Percentiles rank a stretch among this genome's conserved stretches.
phyloP scores from a whole-genome alignment of 2,797 vertebrate species.

The Poecilia velifera region DNA sequence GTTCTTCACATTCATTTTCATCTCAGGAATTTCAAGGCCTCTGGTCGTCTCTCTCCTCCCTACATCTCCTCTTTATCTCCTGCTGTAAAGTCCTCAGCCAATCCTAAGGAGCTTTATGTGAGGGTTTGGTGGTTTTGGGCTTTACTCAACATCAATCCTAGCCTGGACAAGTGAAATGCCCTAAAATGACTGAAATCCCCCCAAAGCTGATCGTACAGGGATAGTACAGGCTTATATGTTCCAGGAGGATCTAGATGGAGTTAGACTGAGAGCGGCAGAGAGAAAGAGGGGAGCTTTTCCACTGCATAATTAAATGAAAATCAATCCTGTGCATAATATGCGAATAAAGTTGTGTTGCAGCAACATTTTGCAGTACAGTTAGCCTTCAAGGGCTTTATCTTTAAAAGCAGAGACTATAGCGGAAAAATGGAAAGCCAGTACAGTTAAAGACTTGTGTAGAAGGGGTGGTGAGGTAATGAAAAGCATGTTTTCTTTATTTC shows the following conservation, averaged over 20 bases:
- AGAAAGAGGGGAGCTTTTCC: background rate
- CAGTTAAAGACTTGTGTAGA: conserved; percentile 16
- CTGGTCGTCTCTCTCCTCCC: conserved; percentile 46
- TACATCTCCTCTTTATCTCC: conserved; percentile 20
- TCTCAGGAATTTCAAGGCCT: conserved; percentile 54
- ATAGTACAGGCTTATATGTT: conserved; percentile 72
- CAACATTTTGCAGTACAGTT: conserved; percentile 6
- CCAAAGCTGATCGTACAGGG: conserved; percentile 72
- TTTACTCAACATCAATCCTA: conserved; percentile 72
- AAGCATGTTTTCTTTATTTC: conserved; percentile 71
- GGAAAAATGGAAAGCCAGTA: background rate
- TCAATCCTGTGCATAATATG: conserved; percentile 10
- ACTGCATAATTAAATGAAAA: conserved; percentile 36
- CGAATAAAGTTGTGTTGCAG: conserved; percentile 3
- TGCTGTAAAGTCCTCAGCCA: conserved; percentile 50
- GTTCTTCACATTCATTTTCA: conserved; percentile 53
- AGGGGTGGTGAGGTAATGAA: conserved; percentile 49
- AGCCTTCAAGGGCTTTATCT: background rate
- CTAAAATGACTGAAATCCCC: conserved; percentile 71
- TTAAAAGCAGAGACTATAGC: conserved; percentile 7
- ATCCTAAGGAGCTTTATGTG: conserved; percentile 60
- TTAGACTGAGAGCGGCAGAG: conserved; percentile 18
- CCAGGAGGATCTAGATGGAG: conserved; percentile 62
- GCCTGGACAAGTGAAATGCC: conserved; percentile 66
- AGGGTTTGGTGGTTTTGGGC: conserved; percentile 62